Percentiles rank a stretch among this genome's conserved stretches.
Evolutionary conservation across 2,797 vertebrate genomes (phyloP).

Genomic region (Cyclura pinguis): DNA sequence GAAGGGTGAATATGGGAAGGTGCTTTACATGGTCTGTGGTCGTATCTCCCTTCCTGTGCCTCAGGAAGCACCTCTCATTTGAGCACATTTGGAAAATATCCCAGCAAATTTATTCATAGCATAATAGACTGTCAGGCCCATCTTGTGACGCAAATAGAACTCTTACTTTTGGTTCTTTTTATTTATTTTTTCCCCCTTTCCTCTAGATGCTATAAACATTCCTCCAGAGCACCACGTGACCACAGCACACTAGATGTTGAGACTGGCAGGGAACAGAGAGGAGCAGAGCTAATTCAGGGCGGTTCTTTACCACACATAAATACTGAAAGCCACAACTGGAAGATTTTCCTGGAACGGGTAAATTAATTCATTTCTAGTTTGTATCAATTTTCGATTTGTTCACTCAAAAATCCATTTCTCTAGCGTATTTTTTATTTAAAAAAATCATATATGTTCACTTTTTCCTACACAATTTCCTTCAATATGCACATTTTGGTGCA

Average conservation of each 20-base stretch:
- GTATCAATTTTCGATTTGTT: neutral
- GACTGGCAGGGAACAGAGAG: neutral
- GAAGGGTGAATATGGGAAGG: neutral
- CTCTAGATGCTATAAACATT: neutral
- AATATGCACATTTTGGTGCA: neutral
- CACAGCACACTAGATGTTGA: neutral
- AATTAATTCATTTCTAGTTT: neutral
- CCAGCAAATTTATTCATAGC: neutral
- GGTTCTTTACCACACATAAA: neutral
- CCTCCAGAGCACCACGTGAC: neutral
- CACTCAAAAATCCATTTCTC: neutral
- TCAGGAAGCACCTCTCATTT: neutral
- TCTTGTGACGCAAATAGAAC: conserved; percentile 4
- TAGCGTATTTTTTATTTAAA: no score
- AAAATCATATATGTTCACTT: neutral
- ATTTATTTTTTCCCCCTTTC: no score
- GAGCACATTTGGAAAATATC: neutral
- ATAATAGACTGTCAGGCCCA: neutral
- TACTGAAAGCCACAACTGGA: neutral
- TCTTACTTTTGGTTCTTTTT: neutral
- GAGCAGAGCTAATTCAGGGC: neutral
- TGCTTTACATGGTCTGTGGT: neutral
- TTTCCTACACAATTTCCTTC: neutral
- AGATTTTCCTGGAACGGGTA: neutral
- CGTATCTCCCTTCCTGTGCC: neutral